phyloP scores from a whole-genome alignment of 2,888 invertebrate genomes.

The Luffia ferchaultella region DNA sequence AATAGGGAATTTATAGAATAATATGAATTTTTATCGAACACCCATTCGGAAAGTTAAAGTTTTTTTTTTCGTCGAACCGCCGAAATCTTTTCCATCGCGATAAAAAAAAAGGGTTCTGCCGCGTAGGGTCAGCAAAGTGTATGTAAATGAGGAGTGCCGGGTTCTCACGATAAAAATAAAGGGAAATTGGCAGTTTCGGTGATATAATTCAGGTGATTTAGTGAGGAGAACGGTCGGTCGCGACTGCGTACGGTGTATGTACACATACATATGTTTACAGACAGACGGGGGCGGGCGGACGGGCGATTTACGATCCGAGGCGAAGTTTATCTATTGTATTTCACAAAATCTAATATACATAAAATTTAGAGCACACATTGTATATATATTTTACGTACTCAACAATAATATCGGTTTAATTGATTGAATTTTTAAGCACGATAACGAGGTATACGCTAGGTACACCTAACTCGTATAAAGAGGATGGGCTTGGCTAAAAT shows the following conservation, averaged over 20 bases:
- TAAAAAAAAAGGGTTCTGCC: constrained; percentile 54
- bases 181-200: constrained; percentile 35
- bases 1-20: background rate
- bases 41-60: background rate
- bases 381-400: too few species aligned
- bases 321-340: background rate
- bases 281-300: background rate
- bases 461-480: too few species aligned
- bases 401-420: too few species aligned
- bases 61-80: constrained; percentile 34
- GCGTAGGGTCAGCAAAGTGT: constrained; percentile 57
- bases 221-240: constrained; percentile 13
- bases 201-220: constrained; percentile 30
- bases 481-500: too few species aligned
- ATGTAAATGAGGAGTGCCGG: constrained; percentile 49
- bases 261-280: background rate
- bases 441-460: too few species aligned
- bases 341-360: background rate
- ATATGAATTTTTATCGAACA: background rate
- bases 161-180: constrained; percentile 41
- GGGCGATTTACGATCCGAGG: constrained; percentile 1
- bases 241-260: constrained; percentile 15
- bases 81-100: constrained; percentile 45
- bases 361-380: too few species aligned
- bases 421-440: too few species aligned